phyloP scores from a whole-genome alignment of 2,888 invertebrate genomes.

The Phorcus lineatus region DNA sequence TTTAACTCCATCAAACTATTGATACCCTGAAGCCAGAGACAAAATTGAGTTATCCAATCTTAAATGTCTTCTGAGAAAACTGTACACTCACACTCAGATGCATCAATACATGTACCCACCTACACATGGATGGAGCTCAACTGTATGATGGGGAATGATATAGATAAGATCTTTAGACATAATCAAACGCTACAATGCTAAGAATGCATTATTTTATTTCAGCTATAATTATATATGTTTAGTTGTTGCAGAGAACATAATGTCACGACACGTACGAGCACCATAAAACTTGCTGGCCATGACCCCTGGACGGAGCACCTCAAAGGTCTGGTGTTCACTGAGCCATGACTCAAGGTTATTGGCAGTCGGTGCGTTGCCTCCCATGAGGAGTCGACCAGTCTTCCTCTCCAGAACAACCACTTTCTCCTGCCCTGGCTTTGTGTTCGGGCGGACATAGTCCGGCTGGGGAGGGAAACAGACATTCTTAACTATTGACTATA shows the following conservation, averaged over 20 bases:
- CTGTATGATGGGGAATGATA: too few relatives aligned
- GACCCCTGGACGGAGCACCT: slow-evolving; percentile 81
- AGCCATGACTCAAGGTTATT: slow-evolving; percentile 89
- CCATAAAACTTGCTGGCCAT: not conserved
- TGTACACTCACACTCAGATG: too few relatives aligned
- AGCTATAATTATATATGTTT: too few relatives aligned
- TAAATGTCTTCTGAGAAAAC: too few relatives aligned
- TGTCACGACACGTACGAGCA: not conserved
- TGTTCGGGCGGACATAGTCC: not conserved
- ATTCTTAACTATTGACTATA: not conserved
- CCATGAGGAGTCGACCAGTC: slow-evolving; percentile 84
- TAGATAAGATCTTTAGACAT: too few relatives aligned
- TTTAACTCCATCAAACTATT: too few relatives aligned
- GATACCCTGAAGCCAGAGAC: too few relatives aligned
- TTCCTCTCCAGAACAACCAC: slow-evolving; percentile 89
- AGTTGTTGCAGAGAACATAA: too few relatives aligned
- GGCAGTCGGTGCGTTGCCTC: slow-evolving; percentile 88
- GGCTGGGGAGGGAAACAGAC: not conserved
- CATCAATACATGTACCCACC: too few relatives aligned
- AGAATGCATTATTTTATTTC: not conserved
- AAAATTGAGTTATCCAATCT: too few relatives aligned
- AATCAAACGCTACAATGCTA: too few relatives aligned
- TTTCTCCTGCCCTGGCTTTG: not conserved
- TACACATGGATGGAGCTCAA: too few relatives aligned
- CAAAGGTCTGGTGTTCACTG: slow-evolving; percentile 89